Conservation (phyloP, 2,888 invertebrate species). For the Siphonodentalium dalli region DNA sequence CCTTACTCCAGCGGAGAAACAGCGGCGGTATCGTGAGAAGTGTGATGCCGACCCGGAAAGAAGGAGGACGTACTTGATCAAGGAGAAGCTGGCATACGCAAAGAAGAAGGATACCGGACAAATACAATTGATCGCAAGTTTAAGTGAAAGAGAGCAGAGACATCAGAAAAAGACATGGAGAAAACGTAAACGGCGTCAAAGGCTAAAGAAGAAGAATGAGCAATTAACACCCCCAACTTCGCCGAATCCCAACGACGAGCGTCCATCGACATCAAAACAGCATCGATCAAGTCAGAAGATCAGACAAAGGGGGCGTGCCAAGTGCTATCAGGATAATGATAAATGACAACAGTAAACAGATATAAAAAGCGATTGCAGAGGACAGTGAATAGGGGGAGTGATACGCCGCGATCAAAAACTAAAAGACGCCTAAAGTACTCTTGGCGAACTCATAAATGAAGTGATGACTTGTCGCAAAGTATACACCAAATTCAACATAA, state of each 20-base stretch:
- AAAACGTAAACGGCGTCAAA: background rate
- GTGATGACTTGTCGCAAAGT: background rate
- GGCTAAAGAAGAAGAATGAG: background rate
- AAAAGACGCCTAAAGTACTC: background rate
- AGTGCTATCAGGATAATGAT: conserved; percentile 3
- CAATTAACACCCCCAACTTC: background rate
- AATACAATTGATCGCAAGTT: too few relatives aligned
- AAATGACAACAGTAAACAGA: background rate
- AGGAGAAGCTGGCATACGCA: too few relatives aligned
- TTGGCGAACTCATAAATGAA: conserved; percentile 2
- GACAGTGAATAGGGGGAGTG: background rate
- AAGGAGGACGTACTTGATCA: too few relatives aligned
- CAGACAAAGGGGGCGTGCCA: background rate
- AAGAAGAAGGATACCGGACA: too few relatives aligned
- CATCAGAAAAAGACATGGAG: background rate
- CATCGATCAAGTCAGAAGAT: background rate
- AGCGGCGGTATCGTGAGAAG: too few relatives aligned
- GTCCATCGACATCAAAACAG: background rate
- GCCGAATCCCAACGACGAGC: too few relatives aligned
- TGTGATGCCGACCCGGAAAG: too few relatives aligned
- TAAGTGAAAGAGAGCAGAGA: background rate
- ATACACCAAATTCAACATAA: conserved; percentile 5
- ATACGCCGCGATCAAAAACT: conserved; percentile 2
- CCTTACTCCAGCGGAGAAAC: too few relatives aligned
- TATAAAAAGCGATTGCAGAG: background rate